Evolutionary conservation across 1,140 invertebrate genomes (phyloP), one percentile per base, ranked within the genome.

Genomic region (Antheraea mylitta): DNA sequence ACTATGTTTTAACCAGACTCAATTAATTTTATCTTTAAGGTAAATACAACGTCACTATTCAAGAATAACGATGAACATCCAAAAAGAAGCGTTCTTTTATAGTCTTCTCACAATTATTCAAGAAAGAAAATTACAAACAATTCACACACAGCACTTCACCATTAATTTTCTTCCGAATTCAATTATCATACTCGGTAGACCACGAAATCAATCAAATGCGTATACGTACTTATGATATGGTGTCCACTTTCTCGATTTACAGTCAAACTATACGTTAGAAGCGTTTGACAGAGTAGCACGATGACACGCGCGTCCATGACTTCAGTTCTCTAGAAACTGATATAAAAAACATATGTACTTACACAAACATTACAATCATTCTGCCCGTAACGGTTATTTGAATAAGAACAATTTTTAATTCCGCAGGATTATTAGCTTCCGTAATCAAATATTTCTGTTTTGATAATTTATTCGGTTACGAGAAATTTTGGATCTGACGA

Each of bases 341-440:
- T 65, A 65, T 48, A 42, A 65, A 22, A 65, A 65, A 42, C 38
- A 63, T 22, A 36, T 36, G 59, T 36, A 61, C 18, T 2, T 53
- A 16, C 5, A 53, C 9, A 9, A 16, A 61, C 16, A 30, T 60
- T 18, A 38, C 53, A 42, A 65, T 65, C 53, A n/a, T n/a, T n/a
- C n/a, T n/a, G 37, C 8, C 37, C 64, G 64, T 19, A 19, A 65
- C 64, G 64, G 16, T 65, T 65, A 65, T 65, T 45, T 65, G 64
- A 65, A 48, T 48, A 36, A 61, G 18, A 11, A 30, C 19, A 61
- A 30, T 61, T 61, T 61, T 61, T 61, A 61, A 30, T 61, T 61
- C 60, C 19, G 60, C 60, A 36, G 60, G 18, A 61, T 61, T 61
- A 61, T 30, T 53, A 13, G 45, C 45, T 53, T 53, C 45, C 45